Percentiles rank a stretch among this genome's conserved stretches.
Evolutionary conservation across 2,113 vertebrate species (phyloP).

Genomic region (Setophaga kirtlandii): DNA sequence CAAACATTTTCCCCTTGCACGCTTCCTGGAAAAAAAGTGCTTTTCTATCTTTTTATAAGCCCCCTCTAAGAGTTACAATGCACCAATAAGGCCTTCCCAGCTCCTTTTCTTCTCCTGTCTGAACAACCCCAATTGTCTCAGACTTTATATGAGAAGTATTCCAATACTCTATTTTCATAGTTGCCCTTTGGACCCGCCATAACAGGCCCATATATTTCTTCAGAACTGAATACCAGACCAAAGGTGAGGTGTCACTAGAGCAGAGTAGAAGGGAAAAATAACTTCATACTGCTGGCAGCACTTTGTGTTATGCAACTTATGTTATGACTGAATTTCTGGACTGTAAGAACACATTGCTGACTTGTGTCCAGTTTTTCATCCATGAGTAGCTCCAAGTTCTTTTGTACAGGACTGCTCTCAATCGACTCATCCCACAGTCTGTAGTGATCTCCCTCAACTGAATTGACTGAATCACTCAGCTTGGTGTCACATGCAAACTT

Average conservation of each 20-base stretch:
- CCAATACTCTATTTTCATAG: not conserved
- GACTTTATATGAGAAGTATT: not conserved
- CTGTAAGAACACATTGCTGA: not conserved
- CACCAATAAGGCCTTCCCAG: not conserved
- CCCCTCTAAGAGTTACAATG: not conserved
- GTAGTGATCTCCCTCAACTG: not conserved
- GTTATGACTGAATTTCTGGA: not conserved
- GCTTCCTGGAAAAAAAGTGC: not conserved
- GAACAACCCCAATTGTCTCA: not conserved
- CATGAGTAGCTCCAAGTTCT: not conserved
- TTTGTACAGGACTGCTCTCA: not conserved
- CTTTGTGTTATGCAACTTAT: not conserved
- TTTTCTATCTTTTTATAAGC: not conserved
- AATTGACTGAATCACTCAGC: not conserved
- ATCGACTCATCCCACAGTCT: not conserved
- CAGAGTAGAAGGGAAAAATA: not conserved
- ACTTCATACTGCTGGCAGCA: not conserved
- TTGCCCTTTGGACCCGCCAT: not conserved
- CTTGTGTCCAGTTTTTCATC: not conserved
- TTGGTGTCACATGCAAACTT: not conserved
- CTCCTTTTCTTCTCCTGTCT: not conserved
- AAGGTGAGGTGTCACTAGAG: fast-evolving
- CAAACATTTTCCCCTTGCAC: not conserved
- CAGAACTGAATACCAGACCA: not conserved
- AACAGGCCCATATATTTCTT: not conserved